phyloP scores from a whole-genome alignment of 2,797 vertebrate genomes.

The Gymnopithys bicolor region DNA sequence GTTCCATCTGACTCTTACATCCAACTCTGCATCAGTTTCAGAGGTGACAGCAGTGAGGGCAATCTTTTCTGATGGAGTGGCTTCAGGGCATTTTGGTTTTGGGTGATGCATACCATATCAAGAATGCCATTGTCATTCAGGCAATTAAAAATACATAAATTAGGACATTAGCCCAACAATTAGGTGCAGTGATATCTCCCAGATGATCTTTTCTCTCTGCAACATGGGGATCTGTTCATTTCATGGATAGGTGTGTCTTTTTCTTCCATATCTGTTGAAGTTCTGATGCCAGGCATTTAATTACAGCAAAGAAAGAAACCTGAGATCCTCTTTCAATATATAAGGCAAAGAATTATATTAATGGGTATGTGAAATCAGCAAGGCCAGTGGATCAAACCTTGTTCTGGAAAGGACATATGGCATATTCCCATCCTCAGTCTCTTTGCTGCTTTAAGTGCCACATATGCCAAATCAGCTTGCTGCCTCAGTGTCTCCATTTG shows the following conservation, averaged over 20 bases:
- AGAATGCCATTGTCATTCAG: neutral
- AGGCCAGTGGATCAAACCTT: neutral
- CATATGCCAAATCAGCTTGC: neutral
- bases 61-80: neutral
- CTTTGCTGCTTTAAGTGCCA: neutral
- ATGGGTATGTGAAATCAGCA: neutral
- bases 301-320: neutral
- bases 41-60: neutral
- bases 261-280: neutral
- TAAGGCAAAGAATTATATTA: neutral
- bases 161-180: neutral
- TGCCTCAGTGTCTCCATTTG: neutral
- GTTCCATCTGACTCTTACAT: neutral
- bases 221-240: neutral
- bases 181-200: neutral
- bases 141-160: neutral
- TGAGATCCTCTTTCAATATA: neutral
- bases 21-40: neutral
- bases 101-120: neutral
- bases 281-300: neutral
- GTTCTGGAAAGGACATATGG: neutral
- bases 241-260: neutral
- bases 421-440: neutral
- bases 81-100: neutral
- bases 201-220: neutral